These are phyloP conservation scores for Albula goreensis DNA, from an alignment of 2,113 vertebrate species.

Conservation along the genomic window DNA sequence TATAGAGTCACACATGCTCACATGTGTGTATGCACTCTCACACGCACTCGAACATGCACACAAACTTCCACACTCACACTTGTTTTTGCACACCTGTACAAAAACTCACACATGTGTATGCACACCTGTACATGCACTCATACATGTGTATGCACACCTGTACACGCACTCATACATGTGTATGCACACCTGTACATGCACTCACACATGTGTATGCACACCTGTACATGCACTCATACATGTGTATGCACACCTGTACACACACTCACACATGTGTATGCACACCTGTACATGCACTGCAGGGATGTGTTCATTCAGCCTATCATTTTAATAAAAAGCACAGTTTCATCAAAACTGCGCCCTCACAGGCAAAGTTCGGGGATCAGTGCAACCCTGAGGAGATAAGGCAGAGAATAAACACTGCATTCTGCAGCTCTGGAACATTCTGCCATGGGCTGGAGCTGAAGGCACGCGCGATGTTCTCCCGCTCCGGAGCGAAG, in stretches of 20 bases:
- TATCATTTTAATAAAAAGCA: background rate
- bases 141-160: background rate
- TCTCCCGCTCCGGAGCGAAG: background rate
- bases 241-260: too few relatives aligned
- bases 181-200: conserved; percentile 32
- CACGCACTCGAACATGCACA: background rate
- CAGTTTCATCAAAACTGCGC: background rate
- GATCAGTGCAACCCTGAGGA: background rate
- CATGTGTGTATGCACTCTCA: background rate
- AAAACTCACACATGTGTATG: background rate
- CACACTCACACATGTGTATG: too few relatives aligned
- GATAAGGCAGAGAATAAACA: background rate
- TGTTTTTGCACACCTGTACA: background rate
- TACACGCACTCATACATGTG: conserved; percentile 24
- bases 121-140: conserved; percentile 14
- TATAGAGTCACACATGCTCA: background rate
- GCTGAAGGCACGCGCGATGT: background rate
- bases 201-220: background rate
- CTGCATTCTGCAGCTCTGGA: background rate
- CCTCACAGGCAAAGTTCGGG: background rate
- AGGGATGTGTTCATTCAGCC: too few relatives aligned
- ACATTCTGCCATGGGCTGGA: conserved; percentile 3
- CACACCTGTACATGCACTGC: too few relatives aligned
- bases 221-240: background rate
- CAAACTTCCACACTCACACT: background rate